Evolutionary conservation across 2,113 vertebrate species (phyloP).

Genomic region (Phylloscopus trochiloides): DNA sequence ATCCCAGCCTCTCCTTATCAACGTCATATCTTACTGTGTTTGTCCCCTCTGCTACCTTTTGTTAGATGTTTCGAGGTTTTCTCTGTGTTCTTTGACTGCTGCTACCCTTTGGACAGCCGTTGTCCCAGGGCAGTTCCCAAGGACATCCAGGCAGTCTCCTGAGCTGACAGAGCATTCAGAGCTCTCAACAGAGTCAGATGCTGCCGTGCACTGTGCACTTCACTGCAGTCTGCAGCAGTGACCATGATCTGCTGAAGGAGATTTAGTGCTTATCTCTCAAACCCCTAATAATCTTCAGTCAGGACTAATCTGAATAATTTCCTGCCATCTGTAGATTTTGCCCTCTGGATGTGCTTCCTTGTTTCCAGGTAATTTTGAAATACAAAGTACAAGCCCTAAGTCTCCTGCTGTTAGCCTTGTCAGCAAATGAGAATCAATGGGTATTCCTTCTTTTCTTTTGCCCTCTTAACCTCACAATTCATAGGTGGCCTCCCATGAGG

Average conservation of each 20-base stretch:
- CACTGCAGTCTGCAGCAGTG: not conserved
- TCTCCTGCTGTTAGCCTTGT: not conserved
- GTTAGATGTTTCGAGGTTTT: not conserved
- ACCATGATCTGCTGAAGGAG: not conserved
- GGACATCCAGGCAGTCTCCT: not conserved
- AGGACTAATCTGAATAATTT: not conserved
- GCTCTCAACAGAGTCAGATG: rapidly evolving
- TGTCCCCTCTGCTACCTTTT: not conserved
- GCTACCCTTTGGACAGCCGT: not conserved
- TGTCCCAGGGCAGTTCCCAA: not conserved
- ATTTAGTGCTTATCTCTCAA: not conserved
- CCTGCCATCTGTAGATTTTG: not conserved
- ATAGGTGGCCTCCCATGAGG: not conserved
- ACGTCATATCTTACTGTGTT: not conserved
- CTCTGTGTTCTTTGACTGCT: not conserved
- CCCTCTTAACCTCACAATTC: not conserved
- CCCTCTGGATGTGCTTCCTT: not conserved
- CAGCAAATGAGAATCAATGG: not conserved
- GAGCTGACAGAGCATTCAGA: not conserved
- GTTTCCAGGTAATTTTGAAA: not conserved
- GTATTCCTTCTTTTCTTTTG: not conserved
- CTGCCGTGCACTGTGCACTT: not conserved
- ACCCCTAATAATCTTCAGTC: not conserved
- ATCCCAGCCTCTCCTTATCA: not conserved
- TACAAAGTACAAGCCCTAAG: not conserved